A percentile compares a stretch with the other conserved stretches of the same genome.
Evolutionary conservation across 2,888 invertebrate species (phyloP).

Genomic region (Dasysyrphus albostriatus): DNA sequence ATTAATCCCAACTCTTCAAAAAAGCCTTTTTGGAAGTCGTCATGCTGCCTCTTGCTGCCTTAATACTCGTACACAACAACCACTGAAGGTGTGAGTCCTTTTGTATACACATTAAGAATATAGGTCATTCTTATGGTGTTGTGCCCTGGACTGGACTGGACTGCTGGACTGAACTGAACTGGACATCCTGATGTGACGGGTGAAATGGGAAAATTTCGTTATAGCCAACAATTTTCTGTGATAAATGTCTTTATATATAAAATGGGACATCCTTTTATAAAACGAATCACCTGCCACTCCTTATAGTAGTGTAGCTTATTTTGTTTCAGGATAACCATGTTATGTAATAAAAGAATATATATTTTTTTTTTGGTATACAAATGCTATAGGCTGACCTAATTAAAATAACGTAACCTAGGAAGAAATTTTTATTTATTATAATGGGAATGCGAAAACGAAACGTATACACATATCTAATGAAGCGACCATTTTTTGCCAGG

Average conservation of each 20-base stretch:
- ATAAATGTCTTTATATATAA: conserved; percentile 69
- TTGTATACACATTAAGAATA: conserved; percentile 24
- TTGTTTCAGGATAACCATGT: conserved; percentile 41
- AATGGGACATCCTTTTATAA: conserved; percentile 50
- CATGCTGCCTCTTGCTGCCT: conserved; percentile 3
- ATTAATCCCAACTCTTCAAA: conserved; percentile 30
- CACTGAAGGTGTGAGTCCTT: conserved; percentile 26
- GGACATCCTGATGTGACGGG: conserved; percentile 57
- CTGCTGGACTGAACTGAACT: conserved; percentile 9
- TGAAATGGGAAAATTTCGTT: conserved; percentile 52
- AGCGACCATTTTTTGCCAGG: conserved; percentile 19
- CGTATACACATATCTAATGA: neutral
- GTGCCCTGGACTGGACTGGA: neutral
- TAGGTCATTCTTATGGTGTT: conserved; percentile 49
- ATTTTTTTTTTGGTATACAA: neutral
- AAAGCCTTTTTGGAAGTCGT: conserved; percentile 31
- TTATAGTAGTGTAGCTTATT: conserved; percentile 42
- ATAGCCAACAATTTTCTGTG: conserved; percentile 62
- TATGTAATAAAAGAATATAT: too few species aligned
- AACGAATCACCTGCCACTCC: conserved; percentile 54
- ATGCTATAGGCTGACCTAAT: conserved; percentile 53
- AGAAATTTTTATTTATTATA: conserved; percentile 10
- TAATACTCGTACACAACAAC: neutral
- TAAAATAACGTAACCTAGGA: conserved; percentile 37
- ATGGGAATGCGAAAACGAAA: conserved; percentile 4